Conservation (phyloP, 2,113 vertebrate genomes). For the Pyxicephalus adspersus region DNA sequence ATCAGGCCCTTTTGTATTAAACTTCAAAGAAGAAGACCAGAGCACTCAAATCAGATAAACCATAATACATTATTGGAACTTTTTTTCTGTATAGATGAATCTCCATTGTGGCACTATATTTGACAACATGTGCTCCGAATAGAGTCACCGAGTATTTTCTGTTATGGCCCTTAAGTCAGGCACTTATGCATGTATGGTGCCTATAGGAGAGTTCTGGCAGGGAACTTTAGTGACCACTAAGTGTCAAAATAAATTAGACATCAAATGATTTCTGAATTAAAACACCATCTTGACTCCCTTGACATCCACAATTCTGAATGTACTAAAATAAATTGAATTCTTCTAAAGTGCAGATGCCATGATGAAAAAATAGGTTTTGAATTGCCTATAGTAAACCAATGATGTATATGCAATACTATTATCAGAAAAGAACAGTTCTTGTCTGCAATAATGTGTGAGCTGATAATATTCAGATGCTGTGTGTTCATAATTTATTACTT, state of each 20-base stretch:
- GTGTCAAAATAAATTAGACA: background rate
- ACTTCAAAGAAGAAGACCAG: too few species aligned
- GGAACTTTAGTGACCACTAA: background rate
- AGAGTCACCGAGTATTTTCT: too few species aligned
- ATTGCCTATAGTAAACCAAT: background rate
- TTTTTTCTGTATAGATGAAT: too few species aligned
- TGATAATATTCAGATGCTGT: too few species aligned
- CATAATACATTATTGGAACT: too few species aligned
- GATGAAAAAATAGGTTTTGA: background rate
- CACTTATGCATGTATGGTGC: background rate
- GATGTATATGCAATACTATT: background rate
- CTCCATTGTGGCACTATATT: too few species aligned
- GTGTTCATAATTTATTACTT: too few species aligned
- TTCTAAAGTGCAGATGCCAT: background rate
- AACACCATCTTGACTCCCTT: background rate
- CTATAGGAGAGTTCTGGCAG: background rate
- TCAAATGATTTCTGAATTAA: background rate
- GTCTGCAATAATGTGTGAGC: too few species aligned
- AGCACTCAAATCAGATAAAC: background rate
- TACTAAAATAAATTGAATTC: constrained; percentile 16
- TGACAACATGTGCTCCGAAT: too few species aligned
- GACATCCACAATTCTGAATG: background rate
- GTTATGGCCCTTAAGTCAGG: too few species aligned
- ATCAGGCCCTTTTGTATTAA: too few species aligned
- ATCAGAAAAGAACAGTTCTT: too few species aligned